phyloP scores from a whole-genome alignment of 2,888 invertebrate genomes.

The Listrodromus nycthemerus region DNA sequence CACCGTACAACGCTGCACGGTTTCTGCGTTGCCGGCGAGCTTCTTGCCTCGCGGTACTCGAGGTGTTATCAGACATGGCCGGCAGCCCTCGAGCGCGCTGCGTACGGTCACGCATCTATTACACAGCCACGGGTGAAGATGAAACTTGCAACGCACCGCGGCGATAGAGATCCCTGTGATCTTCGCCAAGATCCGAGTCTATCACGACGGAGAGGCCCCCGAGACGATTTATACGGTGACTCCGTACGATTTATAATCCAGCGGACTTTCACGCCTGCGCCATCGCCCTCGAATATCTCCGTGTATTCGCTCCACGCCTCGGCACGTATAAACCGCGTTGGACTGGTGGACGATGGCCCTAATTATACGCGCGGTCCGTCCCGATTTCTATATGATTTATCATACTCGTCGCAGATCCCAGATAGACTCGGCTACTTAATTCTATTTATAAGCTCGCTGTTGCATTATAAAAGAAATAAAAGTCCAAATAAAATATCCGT shows the following conservation, averaged over 20 bases:
- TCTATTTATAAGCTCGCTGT: not conserved
- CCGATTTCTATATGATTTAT: slow-evolving; percentile 24
- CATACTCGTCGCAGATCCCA: slow-evolving; percentile 28
- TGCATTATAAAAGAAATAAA: not conserved
- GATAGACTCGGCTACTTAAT: slow-evolving; percentile 11
- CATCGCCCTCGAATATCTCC: slow-evolving; percentile 37
- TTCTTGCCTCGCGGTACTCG: slow-evolving; percentile 7
- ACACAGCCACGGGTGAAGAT: slow-evolving; percentile 23
- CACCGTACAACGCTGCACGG: slow-evolving; percentile 22
- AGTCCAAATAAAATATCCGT: not conserved
- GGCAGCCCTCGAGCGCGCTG: slow-evolving; percentile 43
- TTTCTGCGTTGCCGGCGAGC: slow-evolving; percentile 25
- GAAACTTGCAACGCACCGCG: slow-evolving; percentile 40
- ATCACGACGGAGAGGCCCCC: slow-evolving; percentile 9
- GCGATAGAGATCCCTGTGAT: slow-evolving; percentile 55
- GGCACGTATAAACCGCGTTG: not conserved
- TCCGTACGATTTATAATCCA: slow-evolving; percentile 51
- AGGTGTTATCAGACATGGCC: slow-evolving; percentile 67
- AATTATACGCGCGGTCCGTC: slow-evolving; percentile 36
- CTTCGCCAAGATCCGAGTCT: slow-evolving; percentile 56
- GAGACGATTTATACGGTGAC: slow-evolving; percentile 46
- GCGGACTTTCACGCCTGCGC: slow-evolving; percentile 50
- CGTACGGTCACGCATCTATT: slow-evolving; percentile 56
- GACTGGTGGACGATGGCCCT: not conserved
- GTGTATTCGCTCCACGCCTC: slow-evolving; percentile 6